phyloP scores from a whole-genome alignment of 1,140 invertebrate genomes.

The Chrysoperla carnea region DNA sequence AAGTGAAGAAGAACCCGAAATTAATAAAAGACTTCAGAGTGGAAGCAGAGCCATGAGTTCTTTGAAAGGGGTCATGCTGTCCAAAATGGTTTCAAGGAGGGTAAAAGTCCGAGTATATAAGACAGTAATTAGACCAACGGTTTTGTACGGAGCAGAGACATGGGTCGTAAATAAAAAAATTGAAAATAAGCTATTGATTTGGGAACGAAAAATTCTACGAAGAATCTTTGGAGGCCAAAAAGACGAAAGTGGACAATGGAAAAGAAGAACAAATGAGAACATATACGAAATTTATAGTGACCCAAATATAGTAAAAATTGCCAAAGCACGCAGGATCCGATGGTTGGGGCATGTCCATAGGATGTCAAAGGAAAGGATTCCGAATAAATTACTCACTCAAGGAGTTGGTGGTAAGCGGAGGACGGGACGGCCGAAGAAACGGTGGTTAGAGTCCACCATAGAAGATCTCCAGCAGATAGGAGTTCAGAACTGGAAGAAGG shows the following conservation, averaged over 20 bases:
- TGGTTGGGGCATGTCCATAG: not conserved
- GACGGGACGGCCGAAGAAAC: not conserved
- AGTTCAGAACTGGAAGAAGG: not conserved
- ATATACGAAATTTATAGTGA: not conserved
- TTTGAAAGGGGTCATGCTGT: not conserved
- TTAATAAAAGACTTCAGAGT: not conserved
- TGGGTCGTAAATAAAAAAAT: slow-evolving; percentile 1
- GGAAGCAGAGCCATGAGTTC: not conserved
- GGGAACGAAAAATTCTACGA: slow-evolving; percentile 1
- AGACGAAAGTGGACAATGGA: too few relatives aligned
- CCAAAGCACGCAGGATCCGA: not conserved
- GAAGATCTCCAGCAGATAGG: not conserved
- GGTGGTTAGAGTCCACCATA: not conserved
- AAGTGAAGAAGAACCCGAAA: not conserved
- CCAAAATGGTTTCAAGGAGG: not conserved
- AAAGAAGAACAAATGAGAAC: not conserved
- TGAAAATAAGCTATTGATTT: slow-evolving; percentile 1
- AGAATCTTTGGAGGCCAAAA: too few relatives aligned
- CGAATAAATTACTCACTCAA: not conserved
- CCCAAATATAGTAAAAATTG: not conserved
- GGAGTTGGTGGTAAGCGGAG: not conserved
- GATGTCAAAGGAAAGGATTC: not conserved
- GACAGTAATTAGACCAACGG: slow-evolving; percentile 1
- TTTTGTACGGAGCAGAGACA: slow-evolving; percentile 2
- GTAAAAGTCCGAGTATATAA: slow-evolving; percentile 1